Evolutionary conservation across 2,797 vertebrate species (phyloP).

Genomic region (Enteromius anoplus): DNA sequence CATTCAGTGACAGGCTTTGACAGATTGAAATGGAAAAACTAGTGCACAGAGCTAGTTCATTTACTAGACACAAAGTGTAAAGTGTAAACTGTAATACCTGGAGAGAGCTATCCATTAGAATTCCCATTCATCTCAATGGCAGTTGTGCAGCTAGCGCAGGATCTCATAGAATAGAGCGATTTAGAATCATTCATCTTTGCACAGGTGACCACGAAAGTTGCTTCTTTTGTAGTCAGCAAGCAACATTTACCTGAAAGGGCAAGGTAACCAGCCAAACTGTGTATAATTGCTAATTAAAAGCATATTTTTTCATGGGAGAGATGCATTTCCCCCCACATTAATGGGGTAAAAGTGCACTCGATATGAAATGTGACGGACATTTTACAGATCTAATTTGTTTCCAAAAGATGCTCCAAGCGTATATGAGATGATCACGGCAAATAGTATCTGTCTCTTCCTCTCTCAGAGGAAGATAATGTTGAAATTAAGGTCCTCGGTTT

Average conservation of each 20-base stretch:
- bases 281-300: slow-evolving; percentile 9
- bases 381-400: slow-evolving; percentile 30
- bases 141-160: slow-evolving; percentile 6
- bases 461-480: slow-evolving; percentile 19
- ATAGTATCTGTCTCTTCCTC: neutral
- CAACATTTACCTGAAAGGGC: neutral
- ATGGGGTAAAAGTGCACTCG: slow-evolving; percentile 13
- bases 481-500: slow-evolving; percentile 19
- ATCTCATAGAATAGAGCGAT: neutral
- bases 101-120: slow-evolving; percentile 16
- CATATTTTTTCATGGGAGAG: neutral
- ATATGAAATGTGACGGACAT: slow-evolving; percentile 25
- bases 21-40: slow-evolving; percentile 67
- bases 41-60: slow-evolving; percentile 63
- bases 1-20: slow-evolving; percentile 67
- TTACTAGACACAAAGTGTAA: slow-evolving; percentile 65
- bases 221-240: neutral
- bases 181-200: slow-evolving; percentile 1
- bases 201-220: neutral
- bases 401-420: slow-evolving; percentile 15
- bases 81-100: slow-evolving; percentile 63
- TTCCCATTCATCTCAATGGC: slow-evolving; percentile 33
- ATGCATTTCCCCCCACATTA: neutral
- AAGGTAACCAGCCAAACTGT: neutral
- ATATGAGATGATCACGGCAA: slow-evolving; percentile 23